A percentile compares a stretch with the other conserved stretches of the same genome.
Conservation (phyloP, 2,113 vertebrate species). For the Platycercus adscitus region DNA sequence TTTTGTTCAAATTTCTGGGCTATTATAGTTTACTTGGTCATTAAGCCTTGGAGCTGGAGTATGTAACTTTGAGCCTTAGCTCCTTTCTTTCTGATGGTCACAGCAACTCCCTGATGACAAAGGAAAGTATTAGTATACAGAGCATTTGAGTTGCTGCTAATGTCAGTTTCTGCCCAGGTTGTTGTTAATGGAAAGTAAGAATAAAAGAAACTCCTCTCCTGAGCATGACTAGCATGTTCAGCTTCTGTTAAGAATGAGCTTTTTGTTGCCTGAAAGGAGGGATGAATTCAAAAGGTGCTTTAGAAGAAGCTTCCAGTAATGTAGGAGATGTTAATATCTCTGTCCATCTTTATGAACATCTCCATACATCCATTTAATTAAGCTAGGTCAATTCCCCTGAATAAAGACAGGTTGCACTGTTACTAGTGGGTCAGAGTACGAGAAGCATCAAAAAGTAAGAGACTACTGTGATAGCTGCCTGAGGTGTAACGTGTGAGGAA, state of each 20-base stretch:
- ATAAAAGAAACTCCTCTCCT: background rate
- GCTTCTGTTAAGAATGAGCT: background rate
- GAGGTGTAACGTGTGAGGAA: background rate
- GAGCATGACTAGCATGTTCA: background rate
- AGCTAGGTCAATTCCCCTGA: background rate
- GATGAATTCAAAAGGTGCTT: background rate
- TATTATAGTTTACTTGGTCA: background rate
- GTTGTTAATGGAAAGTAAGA: background rate
- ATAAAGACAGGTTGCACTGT: background rate
- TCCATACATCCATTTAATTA: background rate
- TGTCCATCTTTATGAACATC: background rate
- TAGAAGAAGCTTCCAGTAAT: background rate
- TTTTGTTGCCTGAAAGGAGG: background rate
- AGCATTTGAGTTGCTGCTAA: background rate
- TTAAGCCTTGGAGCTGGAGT: background rate
- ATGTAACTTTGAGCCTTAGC: background rate
- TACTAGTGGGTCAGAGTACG: background rate
- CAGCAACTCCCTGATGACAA: background rate
- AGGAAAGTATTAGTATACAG: background rate
- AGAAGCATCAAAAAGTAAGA: background rate
- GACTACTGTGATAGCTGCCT: background rate
- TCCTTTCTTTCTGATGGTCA: background rate
- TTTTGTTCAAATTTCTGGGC: background rate
- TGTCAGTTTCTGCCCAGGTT: background rate
- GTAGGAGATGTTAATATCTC: background rate